Evolutionary conservation across 2,113 vertebrate species (phyloP).

Genomic region (Lethenteron camtschaticum): DNA sequence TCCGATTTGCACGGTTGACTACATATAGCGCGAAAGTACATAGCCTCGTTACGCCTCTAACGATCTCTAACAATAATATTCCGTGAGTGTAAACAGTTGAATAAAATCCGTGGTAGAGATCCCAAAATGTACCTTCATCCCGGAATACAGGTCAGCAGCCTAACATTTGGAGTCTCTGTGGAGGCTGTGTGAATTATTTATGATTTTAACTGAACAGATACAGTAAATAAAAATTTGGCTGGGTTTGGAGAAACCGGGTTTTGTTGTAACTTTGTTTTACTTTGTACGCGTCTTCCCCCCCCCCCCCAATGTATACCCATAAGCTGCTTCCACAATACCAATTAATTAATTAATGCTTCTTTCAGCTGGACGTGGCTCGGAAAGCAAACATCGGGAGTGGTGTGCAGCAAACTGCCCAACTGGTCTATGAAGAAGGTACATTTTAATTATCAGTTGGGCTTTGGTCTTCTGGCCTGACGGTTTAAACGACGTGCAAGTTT

Average conservation of each 20-base stretch:
- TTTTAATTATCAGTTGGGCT: no score
- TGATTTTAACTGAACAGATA: no score
- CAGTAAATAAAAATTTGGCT: no score
- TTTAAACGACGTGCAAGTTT: no score
- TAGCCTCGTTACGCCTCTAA: neutral
- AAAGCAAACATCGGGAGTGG: conserved; percentile 19
- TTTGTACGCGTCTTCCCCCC: neutral
- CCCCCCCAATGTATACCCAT: neutral
- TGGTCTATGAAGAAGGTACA: conserved; percentile 83
- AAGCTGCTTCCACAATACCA: neutral
- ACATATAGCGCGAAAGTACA: neutral
- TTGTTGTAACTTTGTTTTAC: neutral
- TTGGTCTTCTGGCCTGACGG: no score
- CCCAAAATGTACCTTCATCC: no score
- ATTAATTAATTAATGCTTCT: neutral
- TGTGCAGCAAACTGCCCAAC: conserved; percentile 47
- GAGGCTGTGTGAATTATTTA: no score
- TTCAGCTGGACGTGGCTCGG: conserved; percentile 44
- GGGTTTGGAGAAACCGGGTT: neutral
- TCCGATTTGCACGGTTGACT: neutral
- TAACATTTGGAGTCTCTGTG: no score
- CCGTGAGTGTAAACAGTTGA: neutral
- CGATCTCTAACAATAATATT: neutral
- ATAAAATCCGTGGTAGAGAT: neutral
- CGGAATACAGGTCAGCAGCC: no score